Evolutionary conservation across 2,113 vertebrate genomes (phyloP), one percentile per base, ranked within the genome.

Genomic region (Zeus faber): DNA sequence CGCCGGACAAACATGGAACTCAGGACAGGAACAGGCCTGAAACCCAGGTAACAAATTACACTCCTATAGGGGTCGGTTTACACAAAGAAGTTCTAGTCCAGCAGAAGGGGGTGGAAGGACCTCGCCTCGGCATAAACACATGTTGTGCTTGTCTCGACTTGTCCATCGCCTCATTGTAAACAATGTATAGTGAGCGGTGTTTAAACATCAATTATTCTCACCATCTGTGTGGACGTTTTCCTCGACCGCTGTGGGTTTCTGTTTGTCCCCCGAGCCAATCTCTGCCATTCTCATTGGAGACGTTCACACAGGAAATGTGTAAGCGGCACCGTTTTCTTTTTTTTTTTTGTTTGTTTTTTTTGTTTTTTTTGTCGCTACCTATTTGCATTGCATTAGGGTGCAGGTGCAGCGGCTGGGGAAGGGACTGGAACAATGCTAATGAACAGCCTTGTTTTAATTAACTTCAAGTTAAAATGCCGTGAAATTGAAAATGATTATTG

Each of bases 401-500:
- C 80, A 84, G 80, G 83, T 85, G 80, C 65, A 58, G 62, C 40
- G 69, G 69, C 72, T 55, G 60, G 67, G 74, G 74, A 66, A 80
- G 72, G 69, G 62, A 77, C 74, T 86, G 79, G 54, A 72, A 77
- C 78, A 65, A 73, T 72, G 65, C 77, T 84, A 89, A 89, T 86
- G 73, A 85, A 85, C 74, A 80, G 74, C 75, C 74, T 69, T 82
- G 71, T 86, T 89, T 89, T 89, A 89, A 89, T 90, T 91, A 90
- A 89, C 84, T 88, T 81, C 65, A 79, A 86, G 88, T 89, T 86
- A 88, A 90, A 89, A 88, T 84, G 80, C 76, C 85, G 78, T 91
- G 88, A 91, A 90, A 89, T 90, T 89, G 85, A 87, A 90, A 86
- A 83, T 85, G 82, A 87, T 89, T 85, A 88, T 89, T 88, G 78